Evolutionary conservation across 2,113 vertebrate genomes (phyloP), one percentile per base, ranked within the genome.

Genomic region (Malurus cyaneus): DNA sequence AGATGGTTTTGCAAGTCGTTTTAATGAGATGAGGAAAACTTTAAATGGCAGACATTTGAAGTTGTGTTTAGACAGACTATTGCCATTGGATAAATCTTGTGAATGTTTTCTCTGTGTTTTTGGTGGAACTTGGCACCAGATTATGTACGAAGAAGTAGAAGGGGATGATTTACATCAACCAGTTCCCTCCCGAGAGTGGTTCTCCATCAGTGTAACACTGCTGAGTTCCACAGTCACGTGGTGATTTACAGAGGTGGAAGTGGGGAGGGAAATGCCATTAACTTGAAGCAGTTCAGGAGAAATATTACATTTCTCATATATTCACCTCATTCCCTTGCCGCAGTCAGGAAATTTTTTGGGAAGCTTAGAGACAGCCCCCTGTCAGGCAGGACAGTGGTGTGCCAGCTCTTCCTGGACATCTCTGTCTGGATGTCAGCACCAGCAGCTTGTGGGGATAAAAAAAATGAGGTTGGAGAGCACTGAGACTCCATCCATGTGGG

Each of bases 1-100:
- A 97, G 95, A 96, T 97, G 95, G 94, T 80, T 95, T 94, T 92
- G 52, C 89, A 88, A 91, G 85, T 71, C 36, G 65, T 91, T 95
- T 96, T 91, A 94, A 94, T 89, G 85, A 92, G 87, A 89, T 65
- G 62, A 94, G 87, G 87, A 47, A 92, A 95, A 92, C 70, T 86
- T 81, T 90, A 88, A 88, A 88, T 85, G 80, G 57, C 72, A 91
- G 81, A 87, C 87, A 82, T 93, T 93, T 96, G 59, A 76, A 94
- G 66, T 77, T 93, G 79, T 78, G 66, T 88, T 94, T 91, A 89
- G 88, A 67, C 65, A 91, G 76, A 64, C 67, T 93, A 52, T 83
- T 95, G 92, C 87, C 93, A 79, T 87, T 10, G 47, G 84, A 92
- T 95, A 86, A 94, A 91, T 94, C 72, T 80, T 2, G 18, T 85